Evolutionary conservation across 2,888 invertebrate genomes (phyloP).

Genomic region (Chymomyza amoena): DNA sequence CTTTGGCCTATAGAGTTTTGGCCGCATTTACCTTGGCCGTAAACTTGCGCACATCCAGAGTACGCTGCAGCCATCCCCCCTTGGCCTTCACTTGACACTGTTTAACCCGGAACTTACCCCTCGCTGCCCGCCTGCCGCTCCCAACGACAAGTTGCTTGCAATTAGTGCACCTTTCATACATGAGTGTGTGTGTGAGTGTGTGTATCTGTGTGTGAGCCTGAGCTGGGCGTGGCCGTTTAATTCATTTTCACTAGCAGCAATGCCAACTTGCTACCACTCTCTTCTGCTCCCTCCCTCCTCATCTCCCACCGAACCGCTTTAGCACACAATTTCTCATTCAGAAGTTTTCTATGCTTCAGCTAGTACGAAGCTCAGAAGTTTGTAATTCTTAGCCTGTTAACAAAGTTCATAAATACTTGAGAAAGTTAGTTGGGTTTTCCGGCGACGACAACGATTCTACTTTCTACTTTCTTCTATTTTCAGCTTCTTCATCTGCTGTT

Average conservation of each 20-base stretch:
- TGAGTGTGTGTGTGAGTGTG: slow-evolving; percentile 4
- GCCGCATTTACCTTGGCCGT: slow-evolving; percentile 67
- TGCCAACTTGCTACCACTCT: too few species aligned
- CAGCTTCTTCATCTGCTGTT: background rate
- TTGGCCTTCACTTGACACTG: background rate
- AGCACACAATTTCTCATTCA: slow-evolving; percentile 72
- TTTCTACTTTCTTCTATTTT: slow-evolving; percentile 12
- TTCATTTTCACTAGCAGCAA: slow-evolving; percentile 58
- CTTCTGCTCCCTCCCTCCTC: background rate
- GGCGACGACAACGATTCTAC: slow-evolving; percentile 12
- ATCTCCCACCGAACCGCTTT: slow-evolving; percentile 46
- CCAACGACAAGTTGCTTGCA: slow-evolving; percentile 54
- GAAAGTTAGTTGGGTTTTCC: slow-evolving; percentile 52
- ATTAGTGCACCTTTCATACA: slow-evolving; percentile 64
- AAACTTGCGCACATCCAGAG: slow-evolving; percentile 57
- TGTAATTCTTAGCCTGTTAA: slow-evolving; percentile 74
- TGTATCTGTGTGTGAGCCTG: slow-evolving; percentile 14
- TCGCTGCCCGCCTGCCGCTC: background rate
- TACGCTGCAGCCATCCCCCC: background rate
- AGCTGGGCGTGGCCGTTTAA: slow-evolving; percentile 61
- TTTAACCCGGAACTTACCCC: background rate
- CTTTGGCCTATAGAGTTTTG: slow-evolving; percentile 58
- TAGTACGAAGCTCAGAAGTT: slow-evolving; percentile 54
- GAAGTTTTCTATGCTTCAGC: slow-evolving; percentile 50
- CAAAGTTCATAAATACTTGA: slow-evolving; percentile 72